Evolutionary conservation across 2,797 vertebrate species (phyloP).

Genomic region (Mus minutoides): DNA sequence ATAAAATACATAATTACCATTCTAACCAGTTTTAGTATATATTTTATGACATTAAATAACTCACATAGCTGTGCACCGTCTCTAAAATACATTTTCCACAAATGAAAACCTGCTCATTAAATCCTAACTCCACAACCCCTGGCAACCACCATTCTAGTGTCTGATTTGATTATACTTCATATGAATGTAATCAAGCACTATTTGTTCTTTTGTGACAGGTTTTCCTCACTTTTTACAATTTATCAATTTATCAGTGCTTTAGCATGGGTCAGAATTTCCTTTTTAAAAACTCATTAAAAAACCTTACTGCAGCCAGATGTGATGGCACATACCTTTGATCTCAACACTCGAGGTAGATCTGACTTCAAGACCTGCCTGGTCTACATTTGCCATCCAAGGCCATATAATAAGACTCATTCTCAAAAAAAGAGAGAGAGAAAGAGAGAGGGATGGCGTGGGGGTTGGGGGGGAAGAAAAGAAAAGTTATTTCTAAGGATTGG

Average conservation of each 20-base stretch:
- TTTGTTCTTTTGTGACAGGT: background rate
- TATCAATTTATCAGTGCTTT: conserved; percentile 29
- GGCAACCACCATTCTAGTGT: background rate
- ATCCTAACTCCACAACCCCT: background rate
- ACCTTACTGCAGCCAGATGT: background rate
- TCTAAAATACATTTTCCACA: background rate
- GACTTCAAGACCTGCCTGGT: background rate
- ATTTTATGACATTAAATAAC: conserved; percentile 4
- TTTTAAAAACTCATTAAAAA: background rate
- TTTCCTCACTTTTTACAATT: conserved; percentile 12
- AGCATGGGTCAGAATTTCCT: conserved; percentile 8
- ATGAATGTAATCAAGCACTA: background rate
- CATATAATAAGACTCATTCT: background rate
- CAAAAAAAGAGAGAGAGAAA: fast-evolving
- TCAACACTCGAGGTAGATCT: background rate
- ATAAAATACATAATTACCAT: conserved; percentile 3
- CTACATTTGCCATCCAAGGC: background rate
- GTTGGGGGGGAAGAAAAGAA: too few species aligned
- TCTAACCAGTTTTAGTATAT: background rate
- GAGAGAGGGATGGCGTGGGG: fast-evolving
- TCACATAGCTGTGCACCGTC: background rate
- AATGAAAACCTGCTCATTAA: background rate
- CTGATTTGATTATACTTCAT: conserved; percentile 11
- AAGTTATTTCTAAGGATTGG: background rate
- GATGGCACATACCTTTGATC: background rate